Base-by-base conservation (phyloP, 53 echinoderm and acorn worm species). In the Patiria pectinifera region DNA sequence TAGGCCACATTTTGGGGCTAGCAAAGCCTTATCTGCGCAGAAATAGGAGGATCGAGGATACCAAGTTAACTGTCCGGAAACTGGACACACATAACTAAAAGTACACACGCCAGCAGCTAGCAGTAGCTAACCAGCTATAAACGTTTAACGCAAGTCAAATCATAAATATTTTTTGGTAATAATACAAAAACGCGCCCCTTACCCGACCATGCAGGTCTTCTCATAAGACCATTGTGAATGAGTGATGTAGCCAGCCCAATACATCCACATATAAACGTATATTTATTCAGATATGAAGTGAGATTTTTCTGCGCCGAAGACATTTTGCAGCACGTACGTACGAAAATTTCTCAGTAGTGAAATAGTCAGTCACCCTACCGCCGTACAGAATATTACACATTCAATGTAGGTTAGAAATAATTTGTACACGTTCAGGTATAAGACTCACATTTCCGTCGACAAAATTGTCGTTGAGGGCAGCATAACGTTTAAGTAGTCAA, bases 121-220 rank as follows among this genome's bases (percentile, higher is more conserved):
- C 60, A 6, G 11, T 59, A 11, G 60, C 11, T 11, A 59, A 11
- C 6, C 60, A 59, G n/a, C n/a, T n/a, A n/a, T n/a, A n/a, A n/a
- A 49, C 49, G 6, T 3, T 49, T 6, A 49, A 49, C 49, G 49
- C 49, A 49, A 49, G 0, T 35, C 35, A 35, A 35, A 35, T 0
- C 35, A 53, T 53, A 53, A 53, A 6, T 53, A 53, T 53, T 53
- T 53, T 53, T 53, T 53, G 6, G 53, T 6, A 53, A 53, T 5
- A 53, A 53, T 53, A 53, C 53, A 53, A 60, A 76, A 80, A 43
- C 19, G 35, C 1, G 48, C 14, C 62, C 48, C 83, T 76, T 91
- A 93, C 93, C 93, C 13, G 88, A 90, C 4, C 83, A 18, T 26
- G 82, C 16, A 46, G 93, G 93, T 47, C 93, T 93, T 75, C 83